Conservation (phyloP, 2,888 invertebrate species). For the Atrina japonica region DNA sequence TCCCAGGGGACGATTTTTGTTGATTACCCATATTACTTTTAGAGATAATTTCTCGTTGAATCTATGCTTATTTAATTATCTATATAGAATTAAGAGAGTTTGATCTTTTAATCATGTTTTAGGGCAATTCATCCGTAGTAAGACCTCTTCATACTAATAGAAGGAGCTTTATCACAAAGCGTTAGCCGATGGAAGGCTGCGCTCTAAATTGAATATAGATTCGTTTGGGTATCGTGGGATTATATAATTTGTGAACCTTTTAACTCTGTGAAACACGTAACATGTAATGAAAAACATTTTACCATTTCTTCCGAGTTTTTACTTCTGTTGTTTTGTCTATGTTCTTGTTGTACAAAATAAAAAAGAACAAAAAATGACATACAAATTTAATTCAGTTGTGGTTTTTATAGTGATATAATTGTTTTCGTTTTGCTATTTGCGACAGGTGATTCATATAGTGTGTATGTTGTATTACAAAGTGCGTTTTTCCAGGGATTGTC, state of each 20-base stretch:
- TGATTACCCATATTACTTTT: slow-evolving; percentile 45
- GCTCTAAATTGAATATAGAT: slow-evolving; percentile 21
- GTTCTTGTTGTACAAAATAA: no score
- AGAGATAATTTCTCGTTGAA: slow-evolving; percentile 36
- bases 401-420: not conserved
- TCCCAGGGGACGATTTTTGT: slow-evolving; percentile 35
- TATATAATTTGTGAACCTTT: slow-evolving; percentile 37
- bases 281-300: no score
- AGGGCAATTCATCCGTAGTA: slow-evolving; percentile 39
- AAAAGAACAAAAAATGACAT: no score
- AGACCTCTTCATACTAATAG: slow-evolving; percentile 25
- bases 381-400: not conserved
- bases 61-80: slow-evolving; percentile 46
- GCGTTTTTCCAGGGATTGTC: no score
- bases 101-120: slow-evolving; percentile 46
- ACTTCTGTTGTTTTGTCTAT: no score
- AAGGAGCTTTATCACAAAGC: slow-evolving; percentile 33
- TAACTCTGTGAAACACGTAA: slow-evolving; percentile 28
- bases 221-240: slow-evolving; percentile 30
- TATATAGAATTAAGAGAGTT: slow-evolving; percentile 46
- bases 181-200: slow-evolving; percentile 21
- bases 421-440: no score
- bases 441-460: no score
- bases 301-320: no score
- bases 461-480: no score